Evolutionary conservation across 2,113 vertebrate species (phyloP).

Genomic region (Rhinolophus ferrumequinum): DNA sequence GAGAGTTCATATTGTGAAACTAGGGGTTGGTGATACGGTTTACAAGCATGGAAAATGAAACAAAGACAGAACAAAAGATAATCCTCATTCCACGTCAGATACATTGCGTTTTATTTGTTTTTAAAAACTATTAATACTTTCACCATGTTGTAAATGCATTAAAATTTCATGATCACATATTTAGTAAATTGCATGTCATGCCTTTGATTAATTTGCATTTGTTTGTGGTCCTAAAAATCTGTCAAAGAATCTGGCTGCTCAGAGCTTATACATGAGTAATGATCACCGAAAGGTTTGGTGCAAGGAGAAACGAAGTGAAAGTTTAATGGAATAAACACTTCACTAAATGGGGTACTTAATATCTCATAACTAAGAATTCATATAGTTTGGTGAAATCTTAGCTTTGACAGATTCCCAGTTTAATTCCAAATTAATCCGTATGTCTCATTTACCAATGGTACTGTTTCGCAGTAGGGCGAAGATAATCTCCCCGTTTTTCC

Average conservation of each 20-base stretch:
- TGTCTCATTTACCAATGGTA: not conserved
- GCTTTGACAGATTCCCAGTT: constrained; percentile 43
- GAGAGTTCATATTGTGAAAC: constrained; percentile 35
- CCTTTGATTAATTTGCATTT: constrained; percentile 82
- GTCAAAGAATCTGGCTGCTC: constrained; percentile 63
- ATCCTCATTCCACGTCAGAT: constrained; percentile 68
- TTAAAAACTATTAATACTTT: constrained; percentile 79
- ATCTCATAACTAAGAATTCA: constrained; percentile 51
- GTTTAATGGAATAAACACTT: constrained; percentile 57
- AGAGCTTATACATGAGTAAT: constrained; percentile 62
- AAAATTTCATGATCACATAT: constrained; percentile 78
- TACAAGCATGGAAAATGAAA: constrained; percentile 75
- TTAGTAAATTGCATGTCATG: constrained; percentile 78
- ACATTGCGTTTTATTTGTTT: constrained; percentile 74
- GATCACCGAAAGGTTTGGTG: constrained; percentile 17
- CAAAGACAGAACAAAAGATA: constrained; percentile 70
- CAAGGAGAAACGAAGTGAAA: constrained; percentile 20
- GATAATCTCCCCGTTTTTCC: not conserved
- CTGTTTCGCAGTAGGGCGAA: not conserved
- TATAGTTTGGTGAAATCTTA: constrained; percentile 40
- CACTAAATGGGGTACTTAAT: constrained; percentile 48
- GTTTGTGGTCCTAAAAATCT: constrained; percentile 77
- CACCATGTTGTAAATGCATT: constrained; percentile 79
- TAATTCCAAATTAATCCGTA: constrained; percentile 57
- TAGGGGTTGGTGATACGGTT: not conserved